phyloP scores from a whole-genome alignment of 2,797 vertebrate species.

The Acestrorhynchus altus region DNA sequence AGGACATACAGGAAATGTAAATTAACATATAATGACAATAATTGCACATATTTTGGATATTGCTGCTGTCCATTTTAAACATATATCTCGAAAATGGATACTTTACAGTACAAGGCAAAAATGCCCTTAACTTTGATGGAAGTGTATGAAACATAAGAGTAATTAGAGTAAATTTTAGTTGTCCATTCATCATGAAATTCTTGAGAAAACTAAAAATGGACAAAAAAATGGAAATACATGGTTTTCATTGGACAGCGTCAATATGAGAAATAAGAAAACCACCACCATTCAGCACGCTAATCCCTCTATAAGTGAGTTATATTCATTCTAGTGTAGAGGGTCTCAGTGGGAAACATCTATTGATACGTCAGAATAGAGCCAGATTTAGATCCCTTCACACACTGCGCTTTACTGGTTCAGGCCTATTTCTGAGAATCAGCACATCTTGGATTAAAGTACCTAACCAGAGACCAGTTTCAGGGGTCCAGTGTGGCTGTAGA shows the following conservation, averaged over 20 bases:
- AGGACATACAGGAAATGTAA: not conserved
- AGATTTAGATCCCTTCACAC: not conserved
- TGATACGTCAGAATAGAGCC: not conserved
- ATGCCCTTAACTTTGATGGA: too few relatives aligned
- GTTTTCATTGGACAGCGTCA: too few relatives aligned
- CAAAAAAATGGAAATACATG: too few relatives aligned
- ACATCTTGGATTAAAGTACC: not conserved
- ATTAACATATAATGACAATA: too few relatives aligned
- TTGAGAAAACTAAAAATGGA: too few relatives aligned
- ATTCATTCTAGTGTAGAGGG: not conserved
- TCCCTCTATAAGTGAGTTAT: not conserved
- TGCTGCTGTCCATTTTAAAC: too few relatives aligned
- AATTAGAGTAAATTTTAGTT: too few relatives aligned
- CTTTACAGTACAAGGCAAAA: too few relatives aligned
- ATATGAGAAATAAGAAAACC: not conserved
- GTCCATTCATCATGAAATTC: too few relatives aligned
- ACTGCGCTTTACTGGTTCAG: not conserved
- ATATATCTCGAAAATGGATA: too few relatives aligned
- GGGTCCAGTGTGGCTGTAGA: slow-evolving; percentile 10
- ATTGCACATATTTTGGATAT: too few relatives aligned
- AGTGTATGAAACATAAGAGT: too few relatives aligned
- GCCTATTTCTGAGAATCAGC: not conserved
- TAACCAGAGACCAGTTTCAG: slow-evolving; percentile 48
- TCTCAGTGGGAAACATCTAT: not conserved
- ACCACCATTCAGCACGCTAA: not conserved